Conservation (phyloP, 1,140 invertebrate genomes). For the Plodia interpunctella region DNA sequence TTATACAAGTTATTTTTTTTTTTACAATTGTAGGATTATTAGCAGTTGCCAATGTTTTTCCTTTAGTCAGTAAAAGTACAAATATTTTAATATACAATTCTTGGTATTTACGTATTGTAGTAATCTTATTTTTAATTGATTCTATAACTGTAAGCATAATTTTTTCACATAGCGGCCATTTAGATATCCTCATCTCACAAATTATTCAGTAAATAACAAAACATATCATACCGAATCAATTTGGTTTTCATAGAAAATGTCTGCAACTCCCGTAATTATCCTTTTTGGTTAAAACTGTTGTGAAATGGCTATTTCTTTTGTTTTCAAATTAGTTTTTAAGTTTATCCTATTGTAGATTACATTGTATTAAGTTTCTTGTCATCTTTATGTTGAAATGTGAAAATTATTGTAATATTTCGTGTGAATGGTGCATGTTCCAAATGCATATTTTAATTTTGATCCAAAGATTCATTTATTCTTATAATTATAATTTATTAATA, state of each 20-base stretch:
- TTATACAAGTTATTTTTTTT: slow-evolving; percentile 76
- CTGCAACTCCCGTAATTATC: slow-evolving; percentile 53
- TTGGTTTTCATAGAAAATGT: slow-evolving; percentile 48
- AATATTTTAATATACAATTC: slow-evolving; percentile 78
- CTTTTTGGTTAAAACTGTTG: slow-evolving; percentile 47
- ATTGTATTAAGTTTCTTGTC: slow-evolving; percentile 64
- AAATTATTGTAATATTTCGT: slow-evolving; percentile 65
- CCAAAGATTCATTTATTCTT: slow-evolving; percentile 69
- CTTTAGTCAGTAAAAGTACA: slow-evolving; percentile 79
- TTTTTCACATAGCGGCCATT: slow-evolving; percentile 67
- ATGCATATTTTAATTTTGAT: slow-evolving; percentile 73
- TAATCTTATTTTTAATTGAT: slow-evolving; percentile 71
- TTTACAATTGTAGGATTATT: slow-evolving; percentile 76
- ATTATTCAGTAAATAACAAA: slow-evolving; percentile 70
- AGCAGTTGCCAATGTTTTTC: slow-evolving; percentile 78
- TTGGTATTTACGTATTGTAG: slow-evolving; percentile 78
- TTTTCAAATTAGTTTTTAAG: slow-evolving; percentile 72
- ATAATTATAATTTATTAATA: slow-evolving; percentile 51
- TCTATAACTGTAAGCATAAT: slow-evolving; percentile 76
- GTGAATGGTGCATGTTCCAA: slow-evolving; percentile 69
- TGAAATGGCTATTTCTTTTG: slow-evolving; percentile 65
- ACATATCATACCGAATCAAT: slow-evolving; percentile 72
- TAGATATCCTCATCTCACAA: slow-evolving; percentile 60
- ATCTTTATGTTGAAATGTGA: slow-evolving; percentile 55
- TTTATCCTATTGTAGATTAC: slow-evolving; percentile 59